Conservation (phyloP, 2,888 invertebrate genomes). For the Erebia ligea region DNA sequence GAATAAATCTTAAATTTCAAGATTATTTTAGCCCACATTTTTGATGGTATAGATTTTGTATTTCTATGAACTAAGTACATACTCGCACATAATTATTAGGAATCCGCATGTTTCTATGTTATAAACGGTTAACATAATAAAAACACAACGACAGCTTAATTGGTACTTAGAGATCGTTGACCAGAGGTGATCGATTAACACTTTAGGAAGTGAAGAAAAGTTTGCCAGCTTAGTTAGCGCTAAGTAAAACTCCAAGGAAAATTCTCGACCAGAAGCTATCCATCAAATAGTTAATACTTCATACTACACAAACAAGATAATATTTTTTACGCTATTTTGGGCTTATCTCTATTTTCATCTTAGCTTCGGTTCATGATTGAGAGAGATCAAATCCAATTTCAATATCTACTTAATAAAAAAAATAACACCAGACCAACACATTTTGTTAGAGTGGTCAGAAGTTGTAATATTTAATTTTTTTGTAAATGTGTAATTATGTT, state of each 20-base stretch:
- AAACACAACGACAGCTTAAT: conserved; percentile 19
- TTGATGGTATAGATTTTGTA: too few relatives aligned
- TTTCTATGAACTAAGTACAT: too few relatives aligned
- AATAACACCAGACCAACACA: not conserved
- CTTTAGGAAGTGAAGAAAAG: conserved; percentile 66
- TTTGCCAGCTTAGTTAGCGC: conserved; percentile 63
- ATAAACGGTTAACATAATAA: not conserved
- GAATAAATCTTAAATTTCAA: too few relatives aligned
- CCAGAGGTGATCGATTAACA: conserved; percentile 72
- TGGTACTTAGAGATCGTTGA: conserved; percentile 60
- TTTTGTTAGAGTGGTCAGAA: not conserved
- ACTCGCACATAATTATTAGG: too few relatives aligned
- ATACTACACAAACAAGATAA: conserved; percentile 35
- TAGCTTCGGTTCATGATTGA: conserved; percentile 2
- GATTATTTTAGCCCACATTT: too few relatives aligned
- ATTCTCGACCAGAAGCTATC: conserved; percentile 65
- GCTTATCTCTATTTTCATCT: conserved; percentile 18
- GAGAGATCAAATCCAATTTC: not conserved
- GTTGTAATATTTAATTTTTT: not conserved
- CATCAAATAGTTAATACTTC: conserved; percentile 61
- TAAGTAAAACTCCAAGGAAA: conserved; percentile 68
- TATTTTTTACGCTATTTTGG: conserved; percentile 22
- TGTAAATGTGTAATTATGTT: not conserved
- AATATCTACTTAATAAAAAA: not conserved
- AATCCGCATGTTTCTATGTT: too few relatives aligned